These are phyloP conservation scores for Ophiothrix spiculata DNA, from an alignment of 35 echinoderm and acorn worm species.

Conservation along the genomic window DNA sequence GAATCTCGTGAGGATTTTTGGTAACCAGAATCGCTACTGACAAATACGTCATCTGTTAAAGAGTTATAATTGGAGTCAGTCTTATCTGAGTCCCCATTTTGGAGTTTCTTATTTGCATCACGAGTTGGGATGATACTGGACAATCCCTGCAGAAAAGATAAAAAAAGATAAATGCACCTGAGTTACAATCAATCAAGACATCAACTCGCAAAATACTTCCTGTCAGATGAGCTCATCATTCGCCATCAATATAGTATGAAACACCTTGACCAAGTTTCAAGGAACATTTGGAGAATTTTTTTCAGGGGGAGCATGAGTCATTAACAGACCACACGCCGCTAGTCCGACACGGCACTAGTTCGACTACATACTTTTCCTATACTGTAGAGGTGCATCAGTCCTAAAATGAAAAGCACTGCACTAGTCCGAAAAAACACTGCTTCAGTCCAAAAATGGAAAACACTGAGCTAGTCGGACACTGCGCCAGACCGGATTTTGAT, in stretches of 20 bases:
- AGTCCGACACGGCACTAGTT: no score
- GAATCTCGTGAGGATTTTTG: no score
- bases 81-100: background rate
- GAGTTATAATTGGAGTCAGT: background rate
- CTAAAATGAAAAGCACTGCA: no score
- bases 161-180: background rate
- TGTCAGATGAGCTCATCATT: background rate
- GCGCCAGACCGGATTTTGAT: no score
- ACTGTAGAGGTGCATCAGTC: no score
- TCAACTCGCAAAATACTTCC: no score
- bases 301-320: background rate
- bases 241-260: background rate
- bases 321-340: background rate
- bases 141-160: background rate
- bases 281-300: background rate
- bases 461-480: no score
- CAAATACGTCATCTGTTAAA: background rate
- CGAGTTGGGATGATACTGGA: conserved; percentile 8
- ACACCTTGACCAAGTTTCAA: background rate
- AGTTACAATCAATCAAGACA: background rate
- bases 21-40: no score
- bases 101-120: background rate
- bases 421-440: no score
- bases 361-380: no score
- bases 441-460: no score